Percentiles rank a stretch among this genome's conserved stretches.
Evolutionary conservation across 2,113 vertebrate species (phyloP).

Genomic region (Hystrix brachyura): DNA sequence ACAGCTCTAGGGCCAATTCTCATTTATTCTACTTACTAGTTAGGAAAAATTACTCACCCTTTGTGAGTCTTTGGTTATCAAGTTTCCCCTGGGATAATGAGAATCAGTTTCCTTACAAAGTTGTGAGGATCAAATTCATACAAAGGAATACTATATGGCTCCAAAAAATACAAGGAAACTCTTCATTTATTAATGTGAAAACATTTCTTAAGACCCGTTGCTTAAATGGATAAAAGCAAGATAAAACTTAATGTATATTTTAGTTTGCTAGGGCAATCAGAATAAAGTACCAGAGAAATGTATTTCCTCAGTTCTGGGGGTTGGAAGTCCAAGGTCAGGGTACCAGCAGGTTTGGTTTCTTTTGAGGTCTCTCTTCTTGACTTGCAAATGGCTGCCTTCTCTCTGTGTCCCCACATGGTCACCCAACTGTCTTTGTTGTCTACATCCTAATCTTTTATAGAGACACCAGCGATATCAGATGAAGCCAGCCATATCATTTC

Average conservation of each 20-base stretch:
- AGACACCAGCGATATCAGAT: not conserved
- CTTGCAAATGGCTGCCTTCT: not conserved
- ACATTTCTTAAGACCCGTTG: not conserved
- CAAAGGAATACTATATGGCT: not conserved
- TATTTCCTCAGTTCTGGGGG: not conserved
- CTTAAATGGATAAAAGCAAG: constrained; percentile 12
- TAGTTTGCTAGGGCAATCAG: not conserved
- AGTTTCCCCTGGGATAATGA: not conserved
- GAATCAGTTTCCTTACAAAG: not conserved
- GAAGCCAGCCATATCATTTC: not conserved
- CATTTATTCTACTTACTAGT: not conserved
- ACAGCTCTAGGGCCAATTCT: not conserved
- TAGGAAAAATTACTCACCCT: not conserved
- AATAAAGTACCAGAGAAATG: not conserved
- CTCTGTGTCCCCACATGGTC: not conserved
- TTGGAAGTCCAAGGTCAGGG: not conserved
- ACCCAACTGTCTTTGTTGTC: not conserved
- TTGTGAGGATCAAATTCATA: not conserved
- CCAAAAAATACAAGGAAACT: not conserved
- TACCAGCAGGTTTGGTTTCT: not conserved
- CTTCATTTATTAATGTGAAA: not conserved
- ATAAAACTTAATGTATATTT: too few relatives aligned
- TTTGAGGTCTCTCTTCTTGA: not conserved
- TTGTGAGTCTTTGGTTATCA: not conserved
- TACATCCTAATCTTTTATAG: not conserved